These are phyloP conservation scores for Orthonychiurus folsomi DNA, from an alignment of 2,888 invertebrate genomes.

Conservation along the genomic window DNA sequence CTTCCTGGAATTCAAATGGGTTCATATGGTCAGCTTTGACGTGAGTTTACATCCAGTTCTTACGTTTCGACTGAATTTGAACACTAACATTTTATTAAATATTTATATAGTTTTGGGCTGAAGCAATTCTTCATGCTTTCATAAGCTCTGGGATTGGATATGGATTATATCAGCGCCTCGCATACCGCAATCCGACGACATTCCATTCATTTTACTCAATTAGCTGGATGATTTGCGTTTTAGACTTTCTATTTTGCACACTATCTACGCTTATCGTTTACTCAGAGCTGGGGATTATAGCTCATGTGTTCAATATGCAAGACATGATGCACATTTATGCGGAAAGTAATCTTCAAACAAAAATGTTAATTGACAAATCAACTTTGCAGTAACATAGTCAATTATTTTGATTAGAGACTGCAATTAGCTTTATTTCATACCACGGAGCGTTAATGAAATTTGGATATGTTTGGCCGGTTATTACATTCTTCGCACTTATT, in stretches of 20 bases:
- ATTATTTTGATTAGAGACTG: too few relatives aligned
- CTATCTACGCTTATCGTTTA: not conserved
- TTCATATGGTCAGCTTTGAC: not conserved
- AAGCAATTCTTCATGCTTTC: not conserved
- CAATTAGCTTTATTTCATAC: not conserved
- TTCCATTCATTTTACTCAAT: not conserved
- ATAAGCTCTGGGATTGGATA: constrained; percentile 6
- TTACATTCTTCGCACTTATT: not conserved
- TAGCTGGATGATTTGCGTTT: not conserved
- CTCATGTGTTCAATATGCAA: not conserved
- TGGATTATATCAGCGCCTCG: not conserved
- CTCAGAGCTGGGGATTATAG: not conserved
- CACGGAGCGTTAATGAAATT: not conserved
- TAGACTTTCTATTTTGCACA: not conserved
- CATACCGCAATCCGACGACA: not conserved
- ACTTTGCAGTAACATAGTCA: not conserved
- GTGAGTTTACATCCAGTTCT: not conserved
- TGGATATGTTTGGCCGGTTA: not conserved
- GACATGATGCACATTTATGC: not conserved
- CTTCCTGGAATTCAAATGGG: not conserved
- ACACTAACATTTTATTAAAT: too few relatives aligned
- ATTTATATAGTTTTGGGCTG: constrained; percentile 1
- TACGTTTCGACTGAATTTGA: too few relatives aligned
- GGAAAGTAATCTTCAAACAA: not conserved
- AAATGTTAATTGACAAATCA: not conserved